A percentile compares a stretch with the other conserved stretches of the same genome.
Evolutionary conservation across 2,113 vertebrate genomes (phyloP).

Genomic region (Toxotes jaculatrix): DNA sequence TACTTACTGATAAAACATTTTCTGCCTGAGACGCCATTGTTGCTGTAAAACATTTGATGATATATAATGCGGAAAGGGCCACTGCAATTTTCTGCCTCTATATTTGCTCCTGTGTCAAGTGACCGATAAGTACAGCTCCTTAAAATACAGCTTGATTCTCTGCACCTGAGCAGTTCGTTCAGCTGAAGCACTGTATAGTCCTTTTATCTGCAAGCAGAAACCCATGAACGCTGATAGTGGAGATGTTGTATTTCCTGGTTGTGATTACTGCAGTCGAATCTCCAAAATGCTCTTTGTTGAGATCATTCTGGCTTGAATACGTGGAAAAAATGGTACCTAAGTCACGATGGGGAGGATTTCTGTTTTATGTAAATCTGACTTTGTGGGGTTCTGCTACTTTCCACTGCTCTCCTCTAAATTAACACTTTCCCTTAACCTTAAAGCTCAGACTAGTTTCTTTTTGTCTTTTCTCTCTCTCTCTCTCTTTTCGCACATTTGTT

Average conservation of each 20-base stretch:
- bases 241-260: background rate
- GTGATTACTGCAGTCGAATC: background rate
- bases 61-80: no score
- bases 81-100: no score
- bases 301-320: background rate
- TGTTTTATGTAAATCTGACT: background rate
- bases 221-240: constrained; percentile 6
- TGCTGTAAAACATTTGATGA: constrained; percentile 8
- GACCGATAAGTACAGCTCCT: background rate
- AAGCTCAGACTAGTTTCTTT: constrained; percentile 85
- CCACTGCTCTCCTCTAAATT: constrained; percentile 67
- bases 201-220: constrained; percentile 20
- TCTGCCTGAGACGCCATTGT: background rate
- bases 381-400: constrained; percentile 81
- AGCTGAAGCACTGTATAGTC: background rate
- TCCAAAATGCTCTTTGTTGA: background rate
- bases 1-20: background rate
- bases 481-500: constrained; percentile 72
- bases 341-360: background rate
- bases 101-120: no score
- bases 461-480: constrained; percentile 80
- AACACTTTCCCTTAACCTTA: constrained; percentile 75
- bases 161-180: constrained; percentile 43
- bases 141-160: background rate
- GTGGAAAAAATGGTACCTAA: background rate